phyloP scores from a whole-genome alignment of 1,140 invertebrate species.

The Patella vulgata region DNA sequence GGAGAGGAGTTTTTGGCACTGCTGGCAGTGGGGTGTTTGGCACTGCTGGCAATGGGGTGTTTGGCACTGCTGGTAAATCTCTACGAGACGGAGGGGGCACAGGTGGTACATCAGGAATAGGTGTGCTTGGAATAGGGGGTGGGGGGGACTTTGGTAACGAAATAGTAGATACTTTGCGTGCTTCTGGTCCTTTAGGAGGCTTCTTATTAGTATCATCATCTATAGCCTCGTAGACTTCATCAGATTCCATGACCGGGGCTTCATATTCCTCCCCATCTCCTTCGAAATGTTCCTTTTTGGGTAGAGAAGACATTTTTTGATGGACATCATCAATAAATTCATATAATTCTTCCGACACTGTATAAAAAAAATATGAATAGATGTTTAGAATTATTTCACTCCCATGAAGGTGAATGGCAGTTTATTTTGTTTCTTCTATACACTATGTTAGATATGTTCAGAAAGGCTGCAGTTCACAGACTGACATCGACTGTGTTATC shows the following conservation, averaged over 20 bases:
- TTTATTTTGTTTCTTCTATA: too few relatives aligned
- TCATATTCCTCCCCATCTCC: slow-evolving; percentile 7
- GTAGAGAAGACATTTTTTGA: not conserved
- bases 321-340: slow-evolving; percentile 29
- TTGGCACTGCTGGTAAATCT: not conserved
- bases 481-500: too few relatives aligned
- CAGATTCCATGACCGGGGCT: not conserved
- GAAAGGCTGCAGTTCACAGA: too few relatives aligned
- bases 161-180: slow-evolving; percentile 1
- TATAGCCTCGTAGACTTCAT: slow-evolving; percentile 10
- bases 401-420: too few relatives aligned
- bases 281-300: not conserved
- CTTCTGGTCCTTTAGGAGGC: slow-evolving; percentile 1
- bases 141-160: slow-evolving; percentile 17
- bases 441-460: too few relatives aligned
- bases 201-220: not conserved
- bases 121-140: not conserved
- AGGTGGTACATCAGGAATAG: slow-evolving; percentile 1
- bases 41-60: not conserved
- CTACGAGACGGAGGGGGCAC: not conserved
- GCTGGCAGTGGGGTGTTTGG: slow-evolving; percentile 4
- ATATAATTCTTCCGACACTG: slow-evolving; percentile 34
- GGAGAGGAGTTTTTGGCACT: not conserved
- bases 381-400: too few relatives aligned
- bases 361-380: not conserved